Base-by-base conservation (phyloP, 2,888 invertebrate species). In the Tenthredo livida region DNA sequence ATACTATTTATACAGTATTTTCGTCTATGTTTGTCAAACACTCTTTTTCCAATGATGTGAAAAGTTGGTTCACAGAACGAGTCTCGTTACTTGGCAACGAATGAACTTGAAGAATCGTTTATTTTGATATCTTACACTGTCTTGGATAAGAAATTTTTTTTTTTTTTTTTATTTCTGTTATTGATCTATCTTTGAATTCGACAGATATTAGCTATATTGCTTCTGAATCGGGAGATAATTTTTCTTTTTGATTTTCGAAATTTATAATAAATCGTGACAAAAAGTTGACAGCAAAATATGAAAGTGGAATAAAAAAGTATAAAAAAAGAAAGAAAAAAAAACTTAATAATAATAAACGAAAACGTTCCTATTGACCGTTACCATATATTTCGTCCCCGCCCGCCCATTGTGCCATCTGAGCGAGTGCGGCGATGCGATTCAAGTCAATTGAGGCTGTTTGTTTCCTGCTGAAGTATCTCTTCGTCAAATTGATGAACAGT, bases 361-460 rank as follows among this genome's bases (percentile, higher is more conserved):
- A 43, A 10, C n/a, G 21, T 73, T 21, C 17, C 40, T n/a, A 10
- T 15, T 40, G 67, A 73, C 21, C 21, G 5, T 10, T 40, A 43
- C 72, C 15, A 21, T 73, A 43, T 21, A 73, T 73, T 9, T 73
- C 12, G 43, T 73, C 40, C 17, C 72, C 15, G 37, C 37, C 21
- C 43, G 40, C 10, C 72, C n/a, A 73, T 73, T 73, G 72, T 73
- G 37, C n/a, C 72, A 72, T 15, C 72, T n/a, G 40, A 33, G 72
- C 72, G n/a, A 37, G 37, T 33, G 72, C 17, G n/a, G 72, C 33
- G n/a, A 73, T 73, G 40, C 40, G 72, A 73, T 73, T 73, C 72
- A 40, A 73, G 72, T 21, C 40, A 21, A 73, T 73, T 73, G 21
- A 40, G 40, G 37, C 72, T 73, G 72, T 73, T 73, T 21, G 72